These are phyloP conservation scores for Magallana angulata DNA, from an alignment of 1,140 invertebrate species.

Conservation along the genomic window DNA sequence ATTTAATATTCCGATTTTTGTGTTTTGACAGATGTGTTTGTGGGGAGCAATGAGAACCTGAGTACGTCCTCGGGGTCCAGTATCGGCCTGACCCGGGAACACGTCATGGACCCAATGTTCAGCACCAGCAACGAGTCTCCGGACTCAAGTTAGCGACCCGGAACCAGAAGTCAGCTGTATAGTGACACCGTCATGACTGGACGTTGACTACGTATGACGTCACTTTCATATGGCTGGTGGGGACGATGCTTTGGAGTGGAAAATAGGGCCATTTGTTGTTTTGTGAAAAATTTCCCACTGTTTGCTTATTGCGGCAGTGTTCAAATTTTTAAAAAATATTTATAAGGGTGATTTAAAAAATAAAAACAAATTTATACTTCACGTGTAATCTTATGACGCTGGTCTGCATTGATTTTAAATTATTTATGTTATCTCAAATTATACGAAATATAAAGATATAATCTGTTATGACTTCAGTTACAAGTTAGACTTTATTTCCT, in stretches of 20 bases:
- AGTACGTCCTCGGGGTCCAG: slow-evolving; percentile 74
- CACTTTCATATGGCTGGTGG: not conserved
- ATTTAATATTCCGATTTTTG: slow-evolving; percentile 22
- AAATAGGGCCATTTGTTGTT: no score
- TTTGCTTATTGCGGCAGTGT: no score
- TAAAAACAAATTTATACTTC: no score
- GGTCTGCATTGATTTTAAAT: no score
- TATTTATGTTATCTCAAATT: no score
- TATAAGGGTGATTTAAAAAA: no score
- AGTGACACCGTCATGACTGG: not conserved
- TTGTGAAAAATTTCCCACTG: no score
- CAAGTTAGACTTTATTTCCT: no score
- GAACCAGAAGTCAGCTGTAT: not conserved
- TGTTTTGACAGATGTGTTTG: slow-evolving; percentile 69
- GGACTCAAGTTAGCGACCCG: slow-evolving; percentile 37
- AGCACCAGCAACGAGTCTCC: slow-evolving; percentile 46
- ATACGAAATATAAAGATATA: no score
- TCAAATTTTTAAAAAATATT: no score
- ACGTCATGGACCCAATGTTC: slow-evolving; percentile 58
- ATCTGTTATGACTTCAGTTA: no score
- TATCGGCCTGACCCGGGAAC: slow-evolving; percentile 59
- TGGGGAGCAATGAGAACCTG: slow-evolving; percentile 73
- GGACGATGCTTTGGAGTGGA: not conserved
- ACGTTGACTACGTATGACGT: not conserved
- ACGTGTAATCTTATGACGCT: no score